These are phyloP conservation scores for Micrastur ruficollis DNA, from an alignment of 2,797 vertebrate genomes.

Conservation along the genomic window DNA sequence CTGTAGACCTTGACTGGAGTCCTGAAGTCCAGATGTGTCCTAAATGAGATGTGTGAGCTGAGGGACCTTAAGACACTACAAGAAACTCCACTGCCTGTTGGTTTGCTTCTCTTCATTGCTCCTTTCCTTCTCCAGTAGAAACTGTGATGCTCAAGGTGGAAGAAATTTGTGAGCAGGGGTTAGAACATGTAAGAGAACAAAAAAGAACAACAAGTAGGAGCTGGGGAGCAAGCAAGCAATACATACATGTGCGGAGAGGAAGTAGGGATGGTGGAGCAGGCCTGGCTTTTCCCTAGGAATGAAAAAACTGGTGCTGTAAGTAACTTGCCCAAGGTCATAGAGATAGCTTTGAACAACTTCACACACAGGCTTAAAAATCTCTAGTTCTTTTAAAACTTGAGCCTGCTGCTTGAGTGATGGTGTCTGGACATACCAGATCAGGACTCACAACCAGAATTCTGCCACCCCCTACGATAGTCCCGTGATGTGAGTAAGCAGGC, in stretches of 20 bases:
- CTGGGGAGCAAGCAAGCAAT: not conserved
- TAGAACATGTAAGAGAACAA: not conserved
- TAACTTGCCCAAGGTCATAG: not conserved
- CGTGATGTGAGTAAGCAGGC: not conserved
- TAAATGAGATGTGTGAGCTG: not conserved
- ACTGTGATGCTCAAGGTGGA: not conserved
- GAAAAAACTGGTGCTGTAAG: not conserved
- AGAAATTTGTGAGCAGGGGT: not conserved
- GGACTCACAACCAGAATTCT: not conserved
- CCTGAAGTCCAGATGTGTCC: not conserved
- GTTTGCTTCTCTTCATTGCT: not conserved
- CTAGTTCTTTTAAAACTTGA: not conserved
- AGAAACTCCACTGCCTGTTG: not conserved
- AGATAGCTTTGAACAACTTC: not conserved
- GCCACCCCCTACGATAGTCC: not conserved
- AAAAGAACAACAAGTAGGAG: not conserved
- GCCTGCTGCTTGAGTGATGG: not conserved
- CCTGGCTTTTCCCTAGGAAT: not conserved
- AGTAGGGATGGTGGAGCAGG: not conserved
- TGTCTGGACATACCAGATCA: accelerated
- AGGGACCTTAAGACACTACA: not conserved
- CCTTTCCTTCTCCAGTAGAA: not conserved
- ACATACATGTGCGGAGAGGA: accelerated
- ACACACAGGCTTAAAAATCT: not conserved
- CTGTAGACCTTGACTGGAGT: not conserved